phyloP scores from a whole-genome alignment of 2,797 vertebrate genomes.

The Sebastes cheni region DNA sequence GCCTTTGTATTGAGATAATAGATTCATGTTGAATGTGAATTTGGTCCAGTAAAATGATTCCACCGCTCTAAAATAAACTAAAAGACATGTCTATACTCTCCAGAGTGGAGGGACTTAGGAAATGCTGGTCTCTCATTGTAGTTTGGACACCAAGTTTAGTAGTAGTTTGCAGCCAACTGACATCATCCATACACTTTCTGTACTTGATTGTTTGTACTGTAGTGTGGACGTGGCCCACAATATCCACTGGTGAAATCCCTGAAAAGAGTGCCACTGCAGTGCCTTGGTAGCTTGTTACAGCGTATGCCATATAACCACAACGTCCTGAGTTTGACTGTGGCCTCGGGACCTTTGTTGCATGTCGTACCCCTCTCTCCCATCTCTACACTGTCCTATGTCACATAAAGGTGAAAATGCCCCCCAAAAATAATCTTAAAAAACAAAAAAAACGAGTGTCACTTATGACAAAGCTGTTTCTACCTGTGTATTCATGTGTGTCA shows the following conservation, averaged over 20 bases:
- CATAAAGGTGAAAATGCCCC: no score
- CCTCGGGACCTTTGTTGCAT: neutral
- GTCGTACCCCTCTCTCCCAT: neutral
- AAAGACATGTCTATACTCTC: neutral
- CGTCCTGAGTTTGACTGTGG: neutral
- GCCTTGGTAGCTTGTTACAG: neutral
- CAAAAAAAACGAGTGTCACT: neutral
- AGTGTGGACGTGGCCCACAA: no score
- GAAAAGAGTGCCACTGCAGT: neutral
- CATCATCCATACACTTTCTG: neutral
- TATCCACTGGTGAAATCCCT: neutral
- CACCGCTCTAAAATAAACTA: neutral
- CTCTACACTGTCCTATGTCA: neutral
- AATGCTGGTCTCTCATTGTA: neutral
- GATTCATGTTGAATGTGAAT: neutral
- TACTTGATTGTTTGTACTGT: neutral
- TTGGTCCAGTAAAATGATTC: no score
- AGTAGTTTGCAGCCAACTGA: neutral
- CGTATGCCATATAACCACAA: neutral
- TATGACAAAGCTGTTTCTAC: conserved; percentile 8
- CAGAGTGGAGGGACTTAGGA: neutral
- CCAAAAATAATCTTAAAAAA: neutral
- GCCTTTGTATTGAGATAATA: neutral
- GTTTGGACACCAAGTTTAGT: neutral
- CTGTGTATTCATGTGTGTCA: conserved; percentile 16